Percentiles rank a stretch among this genome's conserved stretches.
These are phyloP conservation scores for Spodoptera frugiperda DNA, from an alignment of 1,140 invertebrate species.

Conservation along the genomic window DNA sequence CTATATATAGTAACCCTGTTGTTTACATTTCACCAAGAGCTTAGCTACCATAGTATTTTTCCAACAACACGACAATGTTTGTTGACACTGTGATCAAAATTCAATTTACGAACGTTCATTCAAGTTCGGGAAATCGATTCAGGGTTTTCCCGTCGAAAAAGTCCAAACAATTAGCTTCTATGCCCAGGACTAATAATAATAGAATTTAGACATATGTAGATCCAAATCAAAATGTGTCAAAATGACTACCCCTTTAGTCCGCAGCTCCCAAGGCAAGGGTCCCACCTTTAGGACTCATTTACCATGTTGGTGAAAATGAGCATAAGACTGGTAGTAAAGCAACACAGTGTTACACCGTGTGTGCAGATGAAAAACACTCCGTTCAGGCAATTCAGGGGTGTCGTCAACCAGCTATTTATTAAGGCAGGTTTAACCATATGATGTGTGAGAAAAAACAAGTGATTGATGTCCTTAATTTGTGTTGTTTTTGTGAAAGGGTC, in stretches of 20 bases:
- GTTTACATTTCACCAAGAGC: too few species aligned
- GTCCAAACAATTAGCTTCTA: not conserved
- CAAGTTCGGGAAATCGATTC: not conserved
- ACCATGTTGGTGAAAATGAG: too few species aligned
- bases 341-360: not conserved
- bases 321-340: too few species aligned
- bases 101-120: not conserved
- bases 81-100: not conserved
- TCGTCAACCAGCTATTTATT: constrained; percentile 5
- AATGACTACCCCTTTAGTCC: too few species aligned
- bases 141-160: not conserved
- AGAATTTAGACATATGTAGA: too few species aligned
- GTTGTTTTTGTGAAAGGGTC: constrained; percentile 14
- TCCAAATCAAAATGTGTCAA: too few species aligned
- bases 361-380: not conserved
- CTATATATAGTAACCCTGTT: too few species aligned
- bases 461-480: constrained; percentile 1
- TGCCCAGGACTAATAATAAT: too few species aligned
- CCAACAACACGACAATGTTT: too few species aligned
- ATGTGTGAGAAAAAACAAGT: constrained; percentile 20
- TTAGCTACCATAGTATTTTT: too few species aligned
- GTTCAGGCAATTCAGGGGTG: not conserved
- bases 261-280: too few species aligned
- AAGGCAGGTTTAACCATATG: constrained; percentile 19
- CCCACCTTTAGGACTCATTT: too few species aligned